Percentiles rank a stretch among this genome's conserved stretches.
Evolutionary conservation across 64 coral and sea anemone genomes (phyloP).

Genomic region (Actinia tenebrosa): DNA sequence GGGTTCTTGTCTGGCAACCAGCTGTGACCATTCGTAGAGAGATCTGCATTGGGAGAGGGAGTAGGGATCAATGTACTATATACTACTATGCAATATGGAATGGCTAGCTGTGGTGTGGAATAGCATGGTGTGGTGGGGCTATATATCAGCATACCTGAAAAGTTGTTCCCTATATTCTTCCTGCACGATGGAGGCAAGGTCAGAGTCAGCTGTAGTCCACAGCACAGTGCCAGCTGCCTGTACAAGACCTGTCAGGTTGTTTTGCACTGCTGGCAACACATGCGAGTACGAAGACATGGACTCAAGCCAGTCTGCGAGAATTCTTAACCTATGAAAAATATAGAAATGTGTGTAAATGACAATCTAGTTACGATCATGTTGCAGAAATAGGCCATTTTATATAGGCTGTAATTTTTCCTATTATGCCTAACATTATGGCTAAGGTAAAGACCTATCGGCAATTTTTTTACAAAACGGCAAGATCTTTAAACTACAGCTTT

Average conservation of each 20-base stretch:
- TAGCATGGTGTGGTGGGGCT: too few species aligned
- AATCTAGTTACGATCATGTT: neutral
- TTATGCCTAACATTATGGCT: too few species aligned
- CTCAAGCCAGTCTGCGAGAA: slow-evolving; percentile 53
- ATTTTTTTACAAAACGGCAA: too few species aligned
- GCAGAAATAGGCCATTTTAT: too few species aligned
- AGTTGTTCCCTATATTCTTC: slow-evolving; percentile 46
- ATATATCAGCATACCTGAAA: slow-evolving; percentile 49
- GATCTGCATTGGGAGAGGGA: slow-evolving; percentile 33
- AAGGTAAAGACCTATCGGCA: too few species aligned
- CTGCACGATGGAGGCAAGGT: slow-evolving; percentile 27
- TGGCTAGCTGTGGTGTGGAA: too few species aligned
- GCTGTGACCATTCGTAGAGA: slow-evolving; percentile 74
- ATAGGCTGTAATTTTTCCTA: too few species aligned
- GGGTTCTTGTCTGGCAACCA: slow-evolving; percentile 34
- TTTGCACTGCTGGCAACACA: neutral
- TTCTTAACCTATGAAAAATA: slow-evolving; percentile 28
- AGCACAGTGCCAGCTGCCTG: slow-evolving; percentile 74
- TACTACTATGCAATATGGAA: too few species aligned
- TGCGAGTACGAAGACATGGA: slow-evolving; percentile 8
- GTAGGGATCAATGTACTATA: neutral
- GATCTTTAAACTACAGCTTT: too few species aligned
- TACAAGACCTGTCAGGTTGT: slow-evolving; percentile 51
- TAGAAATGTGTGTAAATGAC: neutral
- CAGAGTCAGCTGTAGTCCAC: slow-evolving; percentile 43